phyloP scores from a whole-genome alignment of 2,113 vertebrate genomes.

The Hucho hucho region DNA sequence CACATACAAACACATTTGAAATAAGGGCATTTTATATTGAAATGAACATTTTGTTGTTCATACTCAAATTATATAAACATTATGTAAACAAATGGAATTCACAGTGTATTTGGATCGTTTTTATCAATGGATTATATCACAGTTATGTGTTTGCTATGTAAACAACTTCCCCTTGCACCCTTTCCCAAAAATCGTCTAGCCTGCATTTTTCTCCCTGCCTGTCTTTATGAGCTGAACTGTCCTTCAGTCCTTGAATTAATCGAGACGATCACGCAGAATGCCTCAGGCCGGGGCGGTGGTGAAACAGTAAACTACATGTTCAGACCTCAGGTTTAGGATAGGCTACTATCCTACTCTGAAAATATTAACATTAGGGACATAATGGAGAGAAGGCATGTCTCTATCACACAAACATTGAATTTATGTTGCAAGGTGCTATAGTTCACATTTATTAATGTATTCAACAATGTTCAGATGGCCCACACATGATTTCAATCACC shows the following conservation, averaged over 20 bases:
- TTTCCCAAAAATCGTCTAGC: not conserved
- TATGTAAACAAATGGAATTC: not conserved
- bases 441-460: too few relatives aligned
- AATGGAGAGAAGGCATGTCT: too few relatives aligned
- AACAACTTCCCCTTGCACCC: not conserved
- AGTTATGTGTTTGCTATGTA: not conserved
- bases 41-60: too few relatives aligned
- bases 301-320: not conserved
- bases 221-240: not conserved
- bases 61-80: not conserved
- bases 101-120: not conserved
- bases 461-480: not conserved
- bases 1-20: too few relatives aligned
- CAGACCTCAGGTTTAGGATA: not conserved
- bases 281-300: not conserved
- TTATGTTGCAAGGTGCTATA: not conserved
- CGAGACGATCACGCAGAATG: slow-evolving; percentile 41
- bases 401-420: not conserved
- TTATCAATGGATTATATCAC: not conserved
- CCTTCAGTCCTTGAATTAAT: slow-evolving; percentile 10
- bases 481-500: not conserved
- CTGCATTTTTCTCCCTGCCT: not conserved
- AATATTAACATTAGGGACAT: too few relatives aligned
- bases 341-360: too few relatives aligned
- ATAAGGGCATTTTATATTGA: too few relatives aligned